Conservation (phyloP, 2,888 invertebrate genomes). For the Caenorhabditis sulstoni region DNA sequence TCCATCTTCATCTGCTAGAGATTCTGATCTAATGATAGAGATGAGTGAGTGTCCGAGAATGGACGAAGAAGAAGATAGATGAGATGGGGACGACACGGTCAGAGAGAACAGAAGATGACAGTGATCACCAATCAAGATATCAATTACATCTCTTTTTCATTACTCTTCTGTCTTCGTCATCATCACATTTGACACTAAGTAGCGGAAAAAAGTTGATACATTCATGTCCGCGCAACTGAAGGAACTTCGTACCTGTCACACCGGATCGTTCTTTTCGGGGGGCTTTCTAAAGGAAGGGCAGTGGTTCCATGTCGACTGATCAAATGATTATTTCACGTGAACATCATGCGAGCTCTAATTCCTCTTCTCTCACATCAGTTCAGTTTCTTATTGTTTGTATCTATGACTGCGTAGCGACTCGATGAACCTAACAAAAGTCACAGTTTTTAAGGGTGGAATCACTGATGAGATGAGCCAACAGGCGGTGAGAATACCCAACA, state of each 20-base stretch:
- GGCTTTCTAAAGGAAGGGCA: not conserved
- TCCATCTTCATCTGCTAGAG: not conserved
- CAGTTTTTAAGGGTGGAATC: not conserved
- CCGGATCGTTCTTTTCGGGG: not conserved
- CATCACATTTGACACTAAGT: no score
- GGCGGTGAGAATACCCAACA: not conserved
- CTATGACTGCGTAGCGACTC: not conserved
- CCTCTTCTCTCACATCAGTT: not conserved
- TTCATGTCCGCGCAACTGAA: not conserved
- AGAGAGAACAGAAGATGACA: not conserved
- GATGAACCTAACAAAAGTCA: not conserved
- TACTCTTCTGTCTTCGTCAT: not conserved
- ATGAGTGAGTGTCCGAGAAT: constrained; percentile 1
- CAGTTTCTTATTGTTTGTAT: not conserved
- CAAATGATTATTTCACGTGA: constrained; percentile 6
- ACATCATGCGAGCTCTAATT: not conserved
- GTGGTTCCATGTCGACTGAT: not conserved
- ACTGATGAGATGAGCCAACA: not conserved
- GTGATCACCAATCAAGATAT: constrained; percentile 1
- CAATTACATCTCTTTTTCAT: not conserved
- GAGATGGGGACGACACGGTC: not conserved
- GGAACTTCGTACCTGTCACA: not conserved
- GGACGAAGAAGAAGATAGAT: constrained; percentile 2
- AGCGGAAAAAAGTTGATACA: not conserved
- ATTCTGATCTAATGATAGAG: not conserved